Evolutionary conservation across 2,113 vertebrate genomes (phyloP).

Genomic region (Cochlearius cochlearius): DNA sequence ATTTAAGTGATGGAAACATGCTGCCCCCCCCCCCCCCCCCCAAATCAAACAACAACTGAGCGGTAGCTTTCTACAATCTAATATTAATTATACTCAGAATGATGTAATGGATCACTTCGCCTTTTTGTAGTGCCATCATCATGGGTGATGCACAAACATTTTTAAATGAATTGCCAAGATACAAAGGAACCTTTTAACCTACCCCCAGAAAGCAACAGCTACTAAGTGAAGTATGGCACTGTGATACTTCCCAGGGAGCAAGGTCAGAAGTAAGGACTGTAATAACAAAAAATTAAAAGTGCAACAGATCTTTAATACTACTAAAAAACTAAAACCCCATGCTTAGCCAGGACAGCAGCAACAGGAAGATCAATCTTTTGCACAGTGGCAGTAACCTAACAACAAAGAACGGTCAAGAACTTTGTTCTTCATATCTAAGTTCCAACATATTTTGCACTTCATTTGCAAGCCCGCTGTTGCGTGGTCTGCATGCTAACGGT

Average conservation of each 20-base stretch:
- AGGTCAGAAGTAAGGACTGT: not conserved
- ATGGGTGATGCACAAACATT: not conserved
- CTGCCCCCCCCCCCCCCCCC: too few species aligned
- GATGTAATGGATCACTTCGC: not conserved
- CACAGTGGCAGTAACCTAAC: not conserved
- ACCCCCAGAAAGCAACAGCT: not conserved
- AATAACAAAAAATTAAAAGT: not conserved
- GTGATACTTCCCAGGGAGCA: not conserved
- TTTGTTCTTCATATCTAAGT: not conserved
- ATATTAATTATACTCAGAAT: not conserved
- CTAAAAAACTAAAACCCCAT: accelerated
- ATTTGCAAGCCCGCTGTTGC: not conserved
- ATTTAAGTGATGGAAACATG: not conserved
- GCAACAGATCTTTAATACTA: not conserved
- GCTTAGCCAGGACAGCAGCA: not conserved
- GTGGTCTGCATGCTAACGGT: not conserved
- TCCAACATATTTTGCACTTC: not conserved
- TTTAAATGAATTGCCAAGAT: not conserved
- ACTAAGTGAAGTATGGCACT: not conserved
- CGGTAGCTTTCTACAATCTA: not conserved
- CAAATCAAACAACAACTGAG: not conserved
- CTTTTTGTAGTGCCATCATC: not conserved
- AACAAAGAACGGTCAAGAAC: not conserved
- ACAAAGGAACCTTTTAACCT: not conserved
- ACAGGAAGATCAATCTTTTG: not conserved